A percentile compares a stretch with the other conserved stretches of the same genome.
Conservation (phyloP, 2,797 vertebrate genomes). For the Silurus aristotelis region DNA sequence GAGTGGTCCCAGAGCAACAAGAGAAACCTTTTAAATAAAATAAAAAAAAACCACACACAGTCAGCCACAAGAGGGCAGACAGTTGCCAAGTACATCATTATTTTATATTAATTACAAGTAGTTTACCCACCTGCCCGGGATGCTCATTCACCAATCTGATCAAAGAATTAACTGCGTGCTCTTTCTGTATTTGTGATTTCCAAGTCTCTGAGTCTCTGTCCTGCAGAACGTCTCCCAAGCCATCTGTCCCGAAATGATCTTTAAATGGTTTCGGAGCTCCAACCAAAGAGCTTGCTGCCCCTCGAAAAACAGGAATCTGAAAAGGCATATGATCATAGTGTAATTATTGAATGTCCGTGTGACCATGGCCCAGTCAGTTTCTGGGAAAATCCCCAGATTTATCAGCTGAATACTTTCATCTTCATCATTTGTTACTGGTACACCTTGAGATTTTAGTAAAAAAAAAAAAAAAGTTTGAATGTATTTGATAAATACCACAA, state of each 20-base stretch:
- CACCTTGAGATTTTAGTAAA: background rate
- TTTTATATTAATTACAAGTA: background rate
- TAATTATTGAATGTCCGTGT: background rate
- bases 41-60: background rate
- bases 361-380: background rate
- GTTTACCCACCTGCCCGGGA: conserved; percentile 67
- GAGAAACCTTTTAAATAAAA: conserved; percentile 68
- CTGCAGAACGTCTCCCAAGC: conserved; percentile 74
- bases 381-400: background rate
- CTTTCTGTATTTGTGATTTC: conserved; percentile 70
- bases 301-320: conserved; percentile 78
- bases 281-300: conserved; percentile 66
- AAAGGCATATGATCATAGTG: background rate
- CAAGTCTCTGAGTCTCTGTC: conserved; percentile 65
- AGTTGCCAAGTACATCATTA: background rate
- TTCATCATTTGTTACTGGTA: background rate
- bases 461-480: background rate
- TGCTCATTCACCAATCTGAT: conserved; percentile 72
- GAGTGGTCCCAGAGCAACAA: conserved; percentile 77
- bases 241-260: conserved; percentile 77
- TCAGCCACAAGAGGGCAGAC: conserved; percentile 27
- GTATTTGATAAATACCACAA: background rate
- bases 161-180: conserved; percentile 72
- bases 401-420: background rate
- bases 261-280: conserved; percentile 15